These are phyloP conservation scores for Corella eumyota DNA, from an alignment of 23 tunicate species.

Conservation along the genomic window DNA sequence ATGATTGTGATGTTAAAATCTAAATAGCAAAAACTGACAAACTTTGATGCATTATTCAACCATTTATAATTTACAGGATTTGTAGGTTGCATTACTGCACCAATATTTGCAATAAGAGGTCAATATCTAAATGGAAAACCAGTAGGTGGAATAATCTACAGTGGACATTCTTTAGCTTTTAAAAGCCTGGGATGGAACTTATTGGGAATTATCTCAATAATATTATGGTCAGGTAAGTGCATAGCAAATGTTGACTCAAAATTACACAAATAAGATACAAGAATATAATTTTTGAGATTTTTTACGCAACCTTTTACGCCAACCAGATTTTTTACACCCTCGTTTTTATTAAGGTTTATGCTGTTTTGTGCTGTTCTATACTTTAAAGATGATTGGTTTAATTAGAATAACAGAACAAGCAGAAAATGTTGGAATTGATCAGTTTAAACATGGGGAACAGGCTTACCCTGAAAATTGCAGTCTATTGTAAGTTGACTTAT, in stretches of 20 bases:
- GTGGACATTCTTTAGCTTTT: conserved; percentile 19
- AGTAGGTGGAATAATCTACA: conserved; percentile 40
- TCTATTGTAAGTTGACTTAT: not conserved
- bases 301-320: not conserved
- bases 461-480: conserved; percentile 36
- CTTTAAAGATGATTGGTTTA: conserved; percentile 27
- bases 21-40: too few relatives aligned
- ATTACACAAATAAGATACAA: not conserved
- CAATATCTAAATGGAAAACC: conserved; percentile 21
- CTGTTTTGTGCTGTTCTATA: conserved; percentile 20
- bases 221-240: conserved; percentile 42
- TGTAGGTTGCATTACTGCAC: conserved; percentile 24
- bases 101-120: conserved; percentile 53
- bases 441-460: conserved; percentile 54
- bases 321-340: not conserved
- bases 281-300: not conserved
- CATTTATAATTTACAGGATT: too few relatives aligned
- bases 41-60: too few relatives aligned
- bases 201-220: conserved; percentile 19
- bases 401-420: conserved; percentile 30
- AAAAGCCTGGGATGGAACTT: conserved; percentile 55
- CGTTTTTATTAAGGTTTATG: conserved; percentile 3
- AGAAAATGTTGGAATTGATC: conserved; percentile 45
- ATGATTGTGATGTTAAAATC: too few relatives aligned
- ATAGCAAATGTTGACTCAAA: not conserved